A percentile compares a stretch with the other conserved stretches of the same genome.
These are phyloP conservation scores for Molossus alvarezi DNA, from an alignment of 2,797 vertebrate genomes.

Conservation along the genomic window DNA sequence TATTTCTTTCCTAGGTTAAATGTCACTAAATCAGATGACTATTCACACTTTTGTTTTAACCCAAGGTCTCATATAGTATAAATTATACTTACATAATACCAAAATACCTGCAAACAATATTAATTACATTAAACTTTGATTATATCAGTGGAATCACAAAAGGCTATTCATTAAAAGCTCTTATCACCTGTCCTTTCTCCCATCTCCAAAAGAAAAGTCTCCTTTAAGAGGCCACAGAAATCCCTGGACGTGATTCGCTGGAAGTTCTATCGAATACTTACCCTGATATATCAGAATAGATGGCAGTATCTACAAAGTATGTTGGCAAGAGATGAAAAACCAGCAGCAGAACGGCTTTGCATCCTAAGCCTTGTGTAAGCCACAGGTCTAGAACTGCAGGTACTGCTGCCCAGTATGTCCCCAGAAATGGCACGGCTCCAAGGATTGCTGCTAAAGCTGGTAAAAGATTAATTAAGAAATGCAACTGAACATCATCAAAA, in stretches of 20 bases:
- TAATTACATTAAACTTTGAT: constrained; percentile 32
- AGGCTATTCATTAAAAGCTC: constrained; percentile 22
- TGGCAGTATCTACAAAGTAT: constrained; percentile 99
- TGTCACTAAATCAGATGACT: constrained; percentile 50
- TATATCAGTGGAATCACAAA: constrained; percentile 6
- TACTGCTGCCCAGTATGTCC: constrained; percentile 98
- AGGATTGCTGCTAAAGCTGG: constrained; percentile 97
- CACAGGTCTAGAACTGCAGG: constrained; percentile 98
- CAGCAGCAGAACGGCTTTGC: constrained; percentile 96
- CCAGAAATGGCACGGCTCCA: constrained; percentile 98
- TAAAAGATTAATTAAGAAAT: constrained; percentile 53
- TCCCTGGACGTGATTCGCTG: neutral
- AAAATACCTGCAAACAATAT: constrained; percentile 22
- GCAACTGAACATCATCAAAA: neutral
- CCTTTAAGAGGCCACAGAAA: neutral
- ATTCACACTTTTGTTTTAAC: constrained; percentile 56
- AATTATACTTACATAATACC: constrained; percentile 1
- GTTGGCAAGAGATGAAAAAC: constrained; percentile 98
- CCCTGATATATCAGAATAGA: constrained; percentile 99
- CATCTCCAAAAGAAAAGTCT: neutral
- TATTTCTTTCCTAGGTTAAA: constrained; percentile 67
- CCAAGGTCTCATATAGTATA: neutral
- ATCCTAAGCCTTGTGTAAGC: constrained; percentile 97
- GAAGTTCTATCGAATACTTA: constrained; percentile 87
- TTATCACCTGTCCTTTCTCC: neutral